Evolutionary conservation across 2,888 invertebrate species (phyloP).

Genomic region (Limenitis camilla): DNA sequence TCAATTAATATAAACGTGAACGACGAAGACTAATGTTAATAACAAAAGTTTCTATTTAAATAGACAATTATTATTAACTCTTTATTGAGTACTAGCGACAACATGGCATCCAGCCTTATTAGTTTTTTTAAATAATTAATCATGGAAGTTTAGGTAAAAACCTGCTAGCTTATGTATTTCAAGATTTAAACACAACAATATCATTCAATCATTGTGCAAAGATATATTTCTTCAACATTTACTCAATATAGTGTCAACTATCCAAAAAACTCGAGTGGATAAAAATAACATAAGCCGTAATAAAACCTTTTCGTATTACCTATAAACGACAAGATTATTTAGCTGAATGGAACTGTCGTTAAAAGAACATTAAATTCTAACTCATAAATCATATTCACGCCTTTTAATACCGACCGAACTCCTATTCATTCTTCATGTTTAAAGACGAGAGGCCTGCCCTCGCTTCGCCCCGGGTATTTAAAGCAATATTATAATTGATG

Average conservation of each 20-base stretch:
- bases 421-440: slow-evolving; percentile 2
- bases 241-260: no score
- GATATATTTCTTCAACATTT: no score
- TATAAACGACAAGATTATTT: slow-evolving; percentile 20
- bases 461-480: no score
- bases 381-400: slow-evolving; percentile 28
- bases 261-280: not conserved
- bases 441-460: not conserved
- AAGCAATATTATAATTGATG: not conserved
- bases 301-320: slow-evolving; percentile 19
- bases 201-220: no score
- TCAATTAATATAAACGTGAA: slow-evolving; percentile 4
- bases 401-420: slow-evolving; percentile 13
- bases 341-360: slow-evolving; percentile 24
- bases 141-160: no score
- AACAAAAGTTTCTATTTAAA: no score
- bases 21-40: no score
- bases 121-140: no score
- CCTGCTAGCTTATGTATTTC: not conserved
- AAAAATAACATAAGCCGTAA: slow-evolving; percentile 17
- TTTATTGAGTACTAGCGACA: no score
- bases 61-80: no score
- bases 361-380: slow-evolving; percentile 25
- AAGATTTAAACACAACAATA: not conserved
- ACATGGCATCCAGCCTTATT: no score